Evolutionary conservation across 2,113 vertebrate genomes (phyloP).

Genomic region (Centrocercus urophasianus): DNA sequence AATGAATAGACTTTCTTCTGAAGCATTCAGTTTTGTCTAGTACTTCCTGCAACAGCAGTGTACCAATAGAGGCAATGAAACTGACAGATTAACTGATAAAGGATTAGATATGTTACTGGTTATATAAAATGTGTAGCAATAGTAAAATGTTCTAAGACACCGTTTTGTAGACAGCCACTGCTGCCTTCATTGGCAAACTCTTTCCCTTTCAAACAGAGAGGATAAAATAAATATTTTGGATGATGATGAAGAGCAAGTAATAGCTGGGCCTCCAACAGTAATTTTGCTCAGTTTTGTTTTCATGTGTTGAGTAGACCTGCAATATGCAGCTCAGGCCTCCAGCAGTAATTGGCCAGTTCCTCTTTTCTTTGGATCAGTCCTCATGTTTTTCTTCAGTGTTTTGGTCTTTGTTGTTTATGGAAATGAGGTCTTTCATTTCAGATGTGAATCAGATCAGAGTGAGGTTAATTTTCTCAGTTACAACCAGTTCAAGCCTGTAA

Average conservation of each 20-base stretch:
- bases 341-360: constrained; percentile 88
- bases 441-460: constrained; percentile 87
- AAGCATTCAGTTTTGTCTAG: not conserved
- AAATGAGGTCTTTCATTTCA: constrained; percentile 91
- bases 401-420: constrained; percentile 90
- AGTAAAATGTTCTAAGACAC: not conserved
- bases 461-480: constrained; percentile 91
- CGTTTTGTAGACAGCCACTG: not conserved
- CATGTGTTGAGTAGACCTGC: constrained; percentile 9
- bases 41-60: not conserved
- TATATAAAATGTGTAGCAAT: not conserved
- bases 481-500: constrained; percentile 91
- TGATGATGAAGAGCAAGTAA: not conserved
- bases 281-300: constrained; percentile 26
- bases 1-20: not conserved
- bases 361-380: constrained; percentile 89
- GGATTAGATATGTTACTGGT: not conserved
- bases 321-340: constrained; percentile 86
- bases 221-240: not conserved
- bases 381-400: constrained; percentile 87
- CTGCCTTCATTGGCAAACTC: not conserved
- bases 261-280: not conserved
- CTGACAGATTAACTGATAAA: not conserved
- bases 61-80: not conserved
- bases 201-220: not conserved